These are phyloP conservation scores for Heliconius hewitsoni DNA, from an alignment of 1,140 invertebrate species.

Conservation along the genomic window DNA sequence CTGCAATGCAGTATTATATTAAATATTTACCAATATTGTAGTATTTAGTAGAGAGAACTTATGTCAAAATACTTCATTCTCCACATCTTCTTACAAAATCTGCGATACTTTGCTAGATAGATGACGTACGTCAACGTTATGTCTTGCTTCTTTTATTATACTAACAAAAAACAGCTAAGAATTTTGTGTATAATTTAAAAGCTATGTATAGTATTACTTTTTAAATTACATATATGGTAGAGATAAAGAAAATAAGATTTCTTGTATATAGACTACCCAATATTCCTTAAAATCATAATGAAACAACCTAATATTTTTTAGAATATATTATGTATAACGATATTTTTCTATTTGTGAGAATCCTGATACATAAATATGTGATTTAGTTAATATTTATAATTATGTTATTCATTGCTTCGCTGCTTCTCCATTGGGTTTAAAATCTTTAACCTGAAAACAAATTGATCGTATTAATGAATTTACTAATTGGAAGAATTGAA, in stretches of 20 bases:
- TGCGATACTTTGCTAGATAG: too few relatives aligned
- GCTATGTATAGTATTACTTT: too few relatives aligned
- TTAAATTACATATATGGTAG: too few relatives aligned
- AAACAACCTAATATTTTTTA: background rate
- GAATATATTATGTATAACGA: background rate
- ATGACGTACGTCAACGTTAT: too few relatives aligned
- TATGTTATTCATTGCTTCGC: constrained; percentile 9
- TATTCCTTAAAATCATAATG: background rate
- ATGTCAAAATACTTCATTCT: too few relatives aligned
- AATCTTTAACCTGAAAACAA: constrained; percentile 3
- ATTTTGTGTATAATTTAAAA: too few relatives aligned
- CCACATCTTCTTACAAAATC: too few relatives aligned
- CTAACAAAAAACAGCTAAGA: too few relatives aligned
- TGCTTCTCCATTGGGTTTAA: constrained; percentile 1
- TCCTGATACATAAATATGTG: background rate
- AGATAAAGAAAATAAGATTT: background rate
- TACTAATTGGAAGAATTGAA: background rate
- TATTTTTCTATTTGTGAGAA: background rate
- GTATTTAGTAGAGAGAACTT: too few relatives aligned
- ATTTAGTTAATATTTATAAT: constrained; percentile 1
- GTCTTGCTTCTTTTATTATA: too few relatives aligned
- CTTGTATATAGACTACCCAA: background rate
- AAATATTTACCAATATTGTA: too few relatives aligned
- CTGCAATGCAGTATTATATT: too few relatives aligned
- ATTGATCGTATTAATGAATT: background rate